Evolutionary conservation across 1,140 invertebrate genomes (phyloP), one percentile per base, ranked within the genome.

Genomic region (Dendroctonus ponderosae): DNA sequence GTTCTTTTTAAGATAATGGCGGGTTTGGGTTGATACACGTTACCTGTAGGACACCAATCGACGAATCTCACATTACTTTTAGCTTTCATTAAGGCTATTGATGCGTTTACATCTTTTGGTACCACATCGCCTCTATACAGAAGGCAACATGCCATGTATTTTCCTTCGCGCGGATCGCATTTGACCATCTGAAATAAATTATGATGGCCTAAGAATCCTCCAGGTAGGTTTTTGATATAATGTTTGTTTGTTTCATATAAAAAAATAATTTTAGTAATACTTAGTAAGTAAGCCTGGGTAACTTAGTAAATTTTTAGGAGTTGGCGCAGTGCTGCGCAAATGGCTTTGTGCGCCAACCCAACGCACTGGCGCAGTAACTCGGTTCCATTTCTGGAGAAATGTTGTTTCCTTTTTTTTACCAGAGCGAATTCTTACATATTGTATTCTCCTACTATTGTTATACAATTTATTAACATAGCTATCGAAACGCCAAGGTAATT

Each of bases 1-100:
- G 38, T 38, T 9, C 7, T 3, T 38, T 11, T 12, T 9, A 56
- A 39, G n/a, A 26, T n/a, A 12, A 52, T 26, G 15, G 11, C 15
- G 3, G n/a, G 15, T 8, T 52, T 12, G 15, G 15, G 2, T 26
- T 52, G 8, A 12, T 0, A 5, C n/a, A 6, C 8, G 14, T 60
- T 46, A 62, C 91, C 91, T 72, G 92, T 94, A 50, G 91, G 92
- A 80, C 91, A 94, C 92, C 92, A 95, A 80, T 94, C 92, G 15
- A 94, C 93, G 79, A 95, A 95, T 80, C 92, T 89, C 73, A 94
- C 91, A 70, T 88, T 87, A 58, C 89, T 83, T 81, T 92, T 91
- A 71, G 89, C 90, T 82, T 93, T 93, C 80, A 14, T 91, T 72
- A 89, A 87, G 6, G 89, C 91, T 79, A 95, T 94, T 42, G 91